Evolutionary conservation across 1,140 invertebrate species (phyloP), one percentile per base, ranked within the genome.

Genomic region (Zophobas morio): DNA sequence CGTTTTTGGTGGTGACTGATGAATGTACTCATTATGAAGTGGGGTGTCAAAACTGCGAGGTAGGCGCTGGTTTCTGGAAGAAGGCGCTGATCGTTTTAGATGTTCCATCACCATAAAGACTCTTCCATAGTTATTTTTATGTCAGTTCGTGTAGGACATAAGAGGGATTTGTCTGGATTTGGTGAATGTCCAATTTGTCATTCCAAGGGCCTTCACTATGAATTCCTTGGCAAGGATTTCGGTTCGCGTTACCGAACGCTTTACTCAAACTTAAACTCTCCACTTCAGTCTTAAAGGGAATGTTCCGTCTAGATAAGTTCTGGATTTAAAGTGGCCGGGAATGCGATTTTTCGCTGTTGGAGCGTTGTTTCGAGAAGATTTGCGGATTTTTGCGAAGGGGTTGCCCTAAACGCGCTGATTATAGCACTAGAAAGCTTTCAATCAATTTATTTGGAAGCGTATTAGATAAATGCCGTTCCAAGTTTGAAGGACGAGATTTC

Each of bases 141-240:
- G 71, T 71, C 46, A 63, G 71, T 42, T 78, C 70, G 70, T 63
- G 71, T 74, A 74, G 39, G 60, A 53, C 71, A 54, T 73, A 73
- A 53, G 76, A 20, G 70, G 71, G 76, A 77, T 78, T 74, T 74
- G 71, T 78, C 54, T 53, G 76, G 76, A 53, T 78, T 78, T 74
- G 34, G 49, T 74, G 34, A 40, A 74, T 54, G 76, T 70, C 70
- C 76, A 78, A 78, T 78, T 78, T 78, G 76, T 78, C 76, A 78
- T 78, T 78, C 70, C 35, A 57, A 72, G 66, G 49, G 46, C 39
- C 49, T 53, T 32, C 39, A 66, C 60, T 66, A 66, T 66, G 60
- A 66, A 66, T 66, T 66, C 60, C 39, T 47, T 39, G 60, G 6
- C 60, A 36, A 66, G 60, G 60, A 66, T 66, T 66, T 66, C 60